phyloP scores from a whole-genome alignment of 2,888 invertebrate genomes.

The Sphaerophoria rueppellii region DNA sequence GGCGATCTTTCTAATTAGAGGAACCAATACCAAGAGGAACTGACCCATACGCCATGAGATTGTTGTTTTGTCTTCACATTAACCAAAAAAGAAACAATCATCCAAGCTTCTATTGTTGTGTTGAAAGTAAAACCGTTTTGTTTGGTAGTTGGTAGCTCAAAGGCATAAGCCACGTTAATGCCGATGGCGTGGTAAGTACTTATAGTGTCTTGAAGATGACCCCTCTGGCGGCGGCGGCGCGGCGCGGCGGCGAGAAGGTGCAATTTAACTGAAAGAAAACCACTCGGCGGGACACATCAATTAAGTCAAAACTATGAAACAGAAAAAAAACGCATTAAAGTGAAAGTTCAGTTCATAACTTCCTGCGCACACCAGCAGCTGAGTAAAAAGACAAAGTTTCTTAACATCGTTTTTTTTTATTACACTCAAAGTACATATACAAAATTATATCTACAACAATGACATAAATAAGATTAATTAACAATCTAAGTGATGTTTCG shows the following conservation, averaged over 20 bases:
- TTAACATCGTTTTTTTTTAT: slow-evolving; percentile 33
- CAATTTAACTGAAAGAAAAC: slow-evolving; percentile 29
- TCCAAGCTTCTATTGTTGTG: slow-evolving; percentile 26
- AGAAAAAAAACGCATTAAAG: slow-evolving; percentile 53
- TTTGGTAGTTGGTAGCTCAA: not conserved
- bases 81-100: slow-evolving; percentile 4
- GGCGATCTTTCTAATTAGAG: not conserved
- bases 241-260: slow-evolving; percentile 8
- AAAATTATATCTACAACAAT: slow-evolving; percentile 60
- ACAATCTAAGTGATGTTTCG: slow-evolving; percentile 49
- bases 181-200: not conserved
- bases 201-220: slow-evolving; percentile 40
- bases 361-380: not conserved
- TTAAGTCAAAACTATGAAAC: slow-evolving; percentile 24
- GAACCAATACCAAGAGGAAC: slow-evolving; percentile 1
- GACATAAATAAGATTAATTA: slow-evolving; percentile 70
- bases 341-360: slow-evolving; percentile 53
- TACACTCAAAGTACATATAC: slow-evolving; percentile 32
- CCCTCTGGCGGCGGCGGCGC: slow-evolving; percentile 10
- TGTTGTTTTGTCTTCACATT: slow-evolving; percentile 3
- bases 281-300: slow-evolving; percentile 37
- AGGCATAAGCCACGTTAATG: not conserved
- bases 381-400: not conserved
- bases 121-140: slow-evolving; percentile 51
- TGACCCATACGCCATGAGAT: not conserved